Evolutionary conservation across 2,888 invertebrate species (phyloP), one percentile per base, ranked within the genome.

Genomic region (Lysandra coridon): DNA sequence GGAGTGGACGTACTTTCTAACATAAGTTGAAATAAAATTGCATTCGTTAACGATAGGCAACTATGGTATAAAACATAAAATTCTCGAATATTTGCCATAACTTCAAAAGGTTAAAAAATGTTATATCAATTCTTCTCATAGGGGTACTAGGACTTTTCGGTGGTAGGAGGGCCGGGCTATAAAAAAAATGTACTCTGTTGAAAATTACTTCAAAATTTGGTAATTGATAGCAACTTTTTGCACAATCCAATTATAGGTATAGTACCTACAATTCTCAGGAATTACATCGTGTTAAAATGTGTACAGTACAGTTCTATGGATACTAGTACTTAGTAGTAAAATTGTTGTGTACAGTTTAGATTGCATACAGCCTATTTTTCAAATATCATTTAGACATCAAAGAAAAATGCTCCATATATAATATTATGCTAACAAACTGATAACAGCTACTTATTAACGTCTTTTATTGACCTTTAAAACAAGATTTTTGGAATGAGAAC

Each of bases 1-100:
- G 75, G 75, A 75, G 75, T 75, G 75, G 44, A 75, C 40, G 33
- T 69, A 69, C 69, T 69, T 69, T 37, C 69, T 69, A 69, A 69
- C 37, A 6, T 14, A 30, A 64, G 30, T 69, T 33, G 14, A 69
- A 17, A 69, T 69, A 14, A 69, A 30, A 14, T 69, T 0, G 33
- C 33, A 33, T 69, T 69, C 10, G 33, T 69, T 69, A 33, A 2
- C 17, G 53, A 14, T 17, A 4, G 17, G 12, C 12, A 17, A 4
- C 12, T 53, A 17, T 62, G 7, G 62, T n/a, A 14, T 37, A 69
- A 57, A 14, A 57, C 14, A 57, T 57, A 4, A 57, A 17, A 57
- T 57, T 57, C 14, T 4, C 57, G 4, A 17, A 57, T 17, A 57
- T 17, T 53, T 44, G 14, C 53, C 14, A 0, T 53, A 4, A 57